Evolutionary conservation across 1,140 invertebrate genomes (phyloP).

Genomic region (Drosophila willistoni): DNA sequence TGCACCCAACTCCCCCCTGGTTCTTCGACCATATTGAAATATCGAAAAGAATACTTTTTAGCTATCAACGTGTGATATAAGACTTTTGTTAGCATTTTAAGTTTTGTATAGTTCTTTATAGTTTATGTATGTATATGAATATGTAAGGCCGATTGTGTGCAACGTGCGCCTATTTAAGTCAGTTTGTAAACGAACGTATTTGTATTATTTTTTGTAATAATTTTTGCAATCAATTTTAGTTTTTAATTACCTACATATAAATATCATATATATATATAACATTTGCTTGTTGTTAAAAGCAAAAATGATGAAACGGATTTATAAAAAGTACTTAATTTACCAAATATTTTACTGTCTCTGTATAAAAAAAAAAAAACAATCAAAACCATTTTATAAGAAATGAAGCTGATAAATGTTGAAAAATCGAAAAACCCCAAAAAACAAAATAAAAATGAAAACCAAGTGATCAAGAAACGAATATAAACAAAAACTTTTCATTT

Average conservation of each 20-base stretch:
- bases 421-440: constrained; percentile 44
- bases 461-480: constrained; percentile 70
- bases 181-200: constrained; percentile 76
- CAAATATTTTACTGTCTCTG: constrained; percentile 75
- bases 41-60: constrained; percentile 10
- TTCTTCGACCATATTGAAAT: constrained; percentile 44
- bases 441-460: constrained; percentile 47
- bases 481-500: not conserved
- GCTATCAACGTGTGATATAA: constrained; percentile 76
- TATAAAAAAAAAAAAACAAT: constrained; percentile 53
- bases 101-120: constrained; percentile 28
- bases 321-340: constrained; percentile 82
- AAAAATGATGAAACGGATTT: constrained; percentile 67
- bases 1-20: constrained; percentile 53
- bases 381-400: constrained; percentile 50
- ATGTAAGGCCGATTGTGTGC: constrained; percentile 51
- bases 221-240: constrained; percentile 64
- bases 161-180: constrained; percentile 66
- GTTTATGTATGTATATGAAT: constrained; percentile 18
- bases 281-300: constrained; percentile 68
- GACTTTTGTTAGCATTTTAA: constrained; percentile 75
- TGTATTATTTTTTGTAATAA: constrained; percentile 74
- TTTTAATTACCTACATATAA: constrained; percentile 49
- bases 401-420: constrained; percentile 70
- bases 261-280: constrained; percentile 33